These are phyloP conservation scores for Trachelus troglodyta DNA, from an alignment of 2,888 invertebrate genomes.

Conservation along the genomic window DNA sequence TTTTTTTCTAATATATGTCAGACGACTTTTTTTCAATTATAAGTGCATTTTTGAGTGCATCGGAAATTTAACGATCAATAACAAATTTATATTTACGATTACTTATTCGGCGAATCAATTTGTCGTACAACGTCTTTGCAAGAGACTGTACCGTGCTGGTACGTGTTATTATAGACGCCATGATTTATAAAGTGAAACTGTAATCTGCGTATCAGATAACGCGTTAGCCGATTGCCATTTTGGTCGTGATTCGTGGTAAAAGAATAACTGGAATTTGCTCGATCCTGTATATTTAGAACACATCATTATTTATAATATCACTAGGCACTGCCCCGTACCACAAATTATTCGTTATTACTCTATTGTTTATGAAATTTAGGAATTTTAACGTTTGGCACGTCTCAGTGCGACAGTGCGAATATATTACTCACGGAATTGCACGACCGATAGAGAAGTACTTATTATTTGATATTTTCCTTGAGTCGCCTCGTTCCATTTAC, in stretches of 20 bases:
- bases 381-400: neutral
- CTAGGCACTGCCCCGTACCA: neutral
- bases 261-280: neutral
- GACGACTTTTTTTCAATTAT: neutral
- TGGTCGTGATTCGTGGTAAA: neutral
- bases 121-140: neutral
- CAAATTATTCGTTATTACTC: neutral
- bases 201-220: neutral
- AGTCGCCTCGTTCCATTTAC: constrained; percentile 42
- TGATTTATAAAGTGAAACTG: neutral
- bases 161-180: neutral
- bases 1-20: neutral
- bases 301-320: neutral
- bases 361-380: neutral
- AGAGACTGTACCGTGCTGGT: neutral
- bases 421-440: neutral
- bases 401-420: neutral
- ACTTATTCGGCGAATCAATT: neutral
- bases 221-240: neutral
- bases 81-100: neutral
- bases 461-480: constrained; percentile 30
- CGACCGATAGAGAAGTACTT: neutral
- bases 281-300: neutral
- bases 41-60: neutral
- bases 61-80: neutral